These are phyloP conservation scores for Drosophila albomicans DNA, from an alignment of 1,140 invertebrate species.

Conservation along the genomic window DNA sequence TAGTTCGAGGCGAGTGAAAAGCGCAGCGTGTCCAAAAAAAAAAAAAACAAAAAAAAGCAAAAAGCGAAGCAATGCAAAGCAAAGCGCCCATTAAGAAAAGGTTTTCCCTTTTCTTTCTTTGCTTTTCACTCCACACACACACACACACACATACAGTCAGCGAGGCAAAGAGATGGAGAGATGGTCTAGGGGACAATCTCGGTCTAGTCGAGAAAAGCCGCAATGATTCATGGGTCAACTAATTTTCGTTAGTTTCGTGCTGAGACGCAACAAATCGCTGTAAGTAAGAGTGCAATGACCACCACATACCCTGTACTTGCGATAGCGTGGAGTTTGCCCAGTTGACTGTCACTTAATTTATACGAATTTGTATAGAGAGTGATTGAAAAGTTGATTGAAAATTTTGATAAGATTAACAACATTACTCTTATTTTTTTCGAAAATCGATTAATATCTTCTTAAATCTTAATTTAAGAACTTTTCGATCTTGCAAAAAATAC, in stretches of 20 bases:
- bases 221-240: slow-evolving; percentile 49
- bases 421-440: too few relatives aligned
- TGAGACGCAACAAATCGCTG: slow-evolving; percentile 17
- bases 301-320: slow-evolving; percentile 9
- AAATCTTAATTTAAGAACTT: too few relatives aligned
- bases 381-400: too few relatives aligned
- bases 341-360: too few relatives aligned
- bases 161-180: not conserved
- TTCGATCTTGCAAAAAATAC: too few relatives aligned
- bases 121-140: not conserved
- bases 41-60: slow-evolving; percentile 11
- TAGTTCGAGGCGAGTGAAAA: slow-evolving; percentile 61
- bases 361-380: too few relatives aligned
- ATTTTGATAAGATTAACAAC: too few relatives aligned
- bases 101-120: slow-evolving; percentile 45
- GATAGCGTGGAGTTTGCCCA: not conserved
- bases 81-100: slow-evolving; percentile 33
- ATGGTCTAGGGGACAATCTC: not conserved
- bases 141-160: not conserved
- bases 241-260: slow-evolving; percentile 40
- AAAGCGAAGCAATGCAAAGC: too few relatives aligned
- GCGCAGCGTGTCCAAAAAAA: slow-evolving; percentile 44
- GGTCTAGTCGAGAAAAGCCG: slow-evolving; percentile 22
- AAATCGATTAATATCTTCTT: too few relatives aligned
- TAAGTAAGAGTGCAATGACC: slow-evolving; percentile 2